Conservation (phyloP, 2,888 invertebrate species). For the Watsonalla cultraria region DNA sequence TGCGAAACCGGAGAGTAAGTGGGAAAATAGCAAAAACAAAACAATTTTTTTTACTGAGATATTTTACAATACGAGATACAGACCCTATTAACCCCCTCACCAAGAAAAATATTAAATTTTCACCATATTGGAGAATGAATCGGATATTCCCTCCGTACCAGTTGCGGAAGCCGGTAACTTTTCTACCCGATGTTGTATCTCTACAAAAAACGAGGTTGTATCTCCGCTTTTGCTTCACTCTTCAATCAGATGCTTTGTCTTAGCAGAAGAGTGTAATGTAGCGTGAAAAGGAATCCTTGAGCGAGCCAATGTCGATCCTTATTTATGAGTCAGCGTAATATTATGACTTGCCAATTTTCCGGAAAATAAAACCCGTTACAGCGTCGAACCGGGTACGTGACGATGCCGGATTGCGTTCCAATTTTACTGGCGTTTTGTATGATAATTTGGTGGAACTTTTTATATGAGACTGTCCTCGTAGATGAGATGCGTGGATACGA, state of each 20-base stretch:
- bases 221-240: neutral
- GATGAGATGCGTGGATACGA: slow-evolving; percentile 3
- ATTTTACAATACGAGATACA: no score
- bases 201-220: no score
- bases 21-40: no score
- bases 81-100: no score
- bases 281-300: slow-evolving; percentile 70
- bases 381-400: slow-evolving; percentile 45
- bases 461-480: slow-evolving; percentile 16
- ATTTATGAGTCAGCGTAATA: slow-evolving; percentile 75
- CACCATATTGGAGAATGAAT: no score
- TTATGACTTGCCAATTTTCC: slow-evolving; percentile 77
- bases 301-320: slow-evolving; percentile 71
- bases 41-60: no score
- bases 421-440: slow-evolving; percentile 57
- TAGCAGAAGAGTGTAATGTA: slow-evolving; percentile 60
- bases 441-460: slow-evolving; percentile 40
- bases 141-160: no score
- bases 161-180: no score
- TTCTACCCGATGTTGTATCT: no score
- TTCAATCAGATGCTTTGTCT: slow-evolving; percentile 6
- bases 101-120: no score
- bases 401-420: slow-evolving; percentile 49
- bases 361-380: slow-evolving; percentile 67
- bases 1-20: no score